Conservation (phyloP, 2,113 vertebrate species). For the Upupa epops region DNA sequence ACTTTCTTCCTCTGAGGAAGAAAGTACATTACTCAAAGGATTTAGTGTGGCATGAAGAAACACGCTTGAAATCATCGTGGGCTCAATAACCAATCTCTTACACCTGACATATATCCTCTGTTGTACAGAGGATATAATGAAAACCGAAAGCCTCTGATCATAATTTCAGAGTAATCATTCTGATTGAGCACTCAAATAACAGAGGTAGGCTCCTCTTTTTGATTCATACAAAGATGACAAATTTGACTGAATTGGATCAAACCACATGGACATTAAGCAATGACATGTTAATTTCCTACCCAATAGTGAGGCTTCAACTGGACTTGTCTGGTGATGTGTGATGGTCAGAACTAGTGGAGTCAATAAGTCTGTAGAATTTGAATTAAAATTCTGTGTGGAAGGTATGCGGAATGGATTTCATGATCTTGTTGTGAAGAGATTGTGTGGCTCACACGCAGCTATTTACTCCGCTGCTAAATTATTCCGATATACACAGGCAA, state of each 20-base stretch:
- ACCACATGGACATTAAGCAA: not conserved
- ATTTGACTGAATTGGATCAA: not conserved
- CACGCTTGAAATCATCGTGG: not conserved
- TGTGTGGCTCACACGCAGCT: too few relatives aligned
- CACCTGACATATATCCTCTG: too few relatives aligned
- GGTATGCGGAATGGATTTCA: not conserved
- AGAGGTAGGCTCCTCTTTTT: not conserved
- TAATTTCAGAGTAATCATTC: not conserved
- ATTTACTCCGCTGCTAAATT: not conserved
- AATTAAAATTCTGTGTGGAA: not conserved
- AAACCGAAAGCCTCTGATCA: not conserved
- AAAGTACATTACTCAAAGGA: not conserved
- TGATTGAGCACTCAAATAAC: not conserved
- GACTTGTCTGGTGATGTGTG: accelerated
- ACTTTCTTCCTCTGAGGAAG: not conserved
- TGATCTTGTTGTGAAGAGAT: not conserved
- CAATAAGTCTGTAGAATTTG: not conserved
- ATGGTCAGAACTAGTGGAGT: not conserved
- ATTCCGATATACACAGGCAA: not conserved
- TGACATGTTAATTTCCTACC: not conserved
- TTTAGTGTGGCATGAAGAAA: not conserved
- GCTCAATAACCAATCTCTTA: not conserved
- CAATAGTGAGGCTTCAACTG: not conserved
- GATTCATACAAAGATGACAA: not conserved
- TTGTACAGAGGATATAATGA: not conserved